A percentile compares a stretch with the other conserved stretches of the same genome.
These are phyloP conservation scores for Mallotus villosus DNA, from an alignment of 2,797 vertebrate species.

Conservation along the genomic window DNA sequence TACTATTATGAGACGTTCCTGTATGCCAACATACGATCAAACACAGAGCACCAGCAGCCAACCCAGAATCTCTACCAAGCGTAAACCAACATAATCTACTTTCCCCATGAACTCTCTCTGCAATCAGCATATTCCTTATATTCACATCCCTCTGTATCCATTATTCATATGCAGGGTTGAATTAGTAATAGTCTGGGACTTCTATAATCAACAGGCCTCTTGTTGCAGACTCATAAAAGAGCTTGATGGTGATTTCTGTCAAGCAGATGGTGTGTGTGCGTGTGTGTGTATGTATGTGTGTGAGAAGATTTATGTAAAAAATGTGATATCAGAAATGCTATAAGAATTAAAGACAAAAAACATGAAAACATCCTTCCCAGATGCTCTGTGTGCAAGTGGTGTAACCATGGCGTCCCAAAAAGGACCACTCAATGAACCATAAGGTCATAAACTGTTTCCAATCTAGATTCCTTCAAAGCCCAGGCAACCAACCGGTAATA, in stretches of 20 bases:
- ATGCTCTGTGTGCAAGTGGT: neutral
- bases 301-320: neutral
- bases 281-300: slow-evolving; percentile 24
- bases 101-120: neutral
- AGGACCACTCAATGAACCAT: neutral
- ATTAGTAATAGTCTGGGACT: slow-evolving; percentile 3
- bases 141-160: neutral
- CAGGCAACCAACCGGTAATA: neutral
- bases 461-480: neutral
- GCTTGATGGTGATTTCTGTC: neutral
- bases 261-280: neutral
- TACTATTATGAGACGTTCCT: no score
- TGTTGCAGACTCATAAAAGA: neutral
- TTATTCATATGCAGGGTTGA: neutral
- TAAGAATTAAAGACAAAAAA: neutral
- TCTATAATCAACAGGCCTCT: slow-evolving; percentile 1
- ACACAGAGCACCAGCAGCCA: neutral
- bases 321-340: neutral
- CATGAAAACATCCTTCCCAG: neutral
- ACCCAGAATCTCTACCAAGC: neutral
- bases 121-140: neutral
- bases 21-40: neutral
- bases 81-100: neutral
- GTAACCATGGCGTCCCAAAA: neutral
- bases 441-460: neutral